Base-by-base conservation (phyloP, 2,888 invertebrate genomes). In the Spilosoma lubricipeda region DNA sequence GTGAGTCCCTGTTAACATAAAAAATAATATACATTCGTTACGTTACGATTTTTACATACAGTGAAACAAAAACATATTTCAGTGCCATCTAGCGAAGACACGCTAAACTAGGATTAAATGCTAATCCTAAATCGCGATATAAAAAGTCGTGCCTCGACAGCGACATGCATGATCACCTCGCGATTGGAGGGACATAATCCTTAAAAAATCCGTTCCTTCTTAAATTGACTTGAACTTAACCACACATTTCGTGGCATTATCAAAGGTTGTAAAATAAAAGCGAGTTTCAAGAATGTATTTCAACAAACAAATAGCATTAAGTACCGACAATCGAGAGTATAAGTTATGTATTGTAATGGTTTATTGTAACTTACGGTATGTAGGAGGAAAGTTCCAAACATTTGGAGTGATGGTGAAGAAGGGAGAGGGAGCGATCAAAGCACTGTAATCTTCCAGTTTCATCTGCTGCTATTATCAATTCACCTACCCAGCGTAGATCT, bases 371-470 rank as follows among this genome's bases (percentile, higher is more conserved):
- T 66, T 71, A 95, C 95, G 91, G 86, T 71, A 92, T 84, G 78
- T 93, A 91, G 0, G 92, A 82, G 0, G 92, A 87, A 64, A 95
- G 87, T 75, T 94, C 94, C 9, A 94, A 82, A 77, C 93, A 95
- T 77, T 93, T 94, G 9, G 93, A 89, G 77, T 94, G 93, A 73
- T 94, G 92, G 70, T 94, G 94, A 13, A 95, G 85, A 5, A 93
- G 83, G 0, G 94, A 87, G 1, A 96, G 90, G 0, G 96, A 95
- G 15, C 92, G 90, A 82, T 96, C 96, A 82, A 93, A 95, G 81
- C 95, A 95, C 82, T 96, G 96, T 73, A 96, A 77, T 67, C 95
- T 87, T 0, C 95, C 95, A 13, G 89, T 89, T 70, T 94, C 95
- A 72, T 95, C 96, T 3, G 90, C 90, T 0, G 93, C 94, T 39